Evolutionary conservation across 2,797 vertebrate genomes (phyloP), one percentile per base, ranked within the genome.

Genomic region (Alcedo atthis): DNA sequence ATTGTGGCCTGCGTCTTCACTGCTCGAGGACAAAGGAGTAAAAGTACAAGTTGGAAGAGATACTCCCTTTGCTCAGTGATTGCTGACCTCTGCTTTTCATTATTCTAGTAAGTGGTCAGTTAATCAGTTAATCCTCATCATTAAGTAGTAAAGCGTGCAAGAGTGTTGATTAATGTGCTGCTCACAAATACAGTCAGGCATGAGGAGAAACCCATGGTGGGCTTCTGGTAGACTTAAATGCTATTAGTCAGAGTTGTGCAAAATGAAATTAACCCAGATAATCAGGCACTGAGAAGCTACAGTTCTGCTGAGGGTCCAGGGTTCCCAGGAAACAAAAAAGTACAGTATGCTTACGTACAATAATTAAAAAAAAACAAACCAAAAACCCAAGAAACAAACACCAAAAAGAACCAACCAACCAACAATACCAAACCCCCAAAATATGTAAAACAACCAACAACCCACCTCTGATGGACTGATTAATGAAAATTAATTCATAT

Each of bases 111-210:
- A 95, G 86, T 85, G 92, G 95, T 92, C 89, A 95, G 94, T 96
- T 96, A 95, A 95, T 92, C 89, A 95, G 94, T 96, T 96, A 95
- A 95, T 92, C 79, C 85, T 91, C 94, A 88, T 89, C 86, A 92
- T 82, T 87, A 83, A 92, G 86, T 92, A 93, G 62, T 90, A 92
- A 95, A 93, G 81, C 15, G 4, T 85, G 91, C 91, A 90, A 89
- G 73, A 89, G 90, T 8, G 6, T 81, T 82, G 92, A 96, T 95
- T 95, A 95, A 96, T 77, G 81, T 0, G 1, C 79, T 49, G 76
- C 81, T 91, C 85, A 82, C 89, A 93, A 93, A 89, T 24, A 92
- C 11, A 15, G 82, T 63, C 79, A 90, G 85, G 78, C 92, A 85
- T 0, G 2, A 73, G 94, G 70, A 93, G 89, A 89, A 94, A 92